Evolutionary conservation across 2,113 vertebrate species (phyloP).

Genomic region (Oreocharis arfaki): DNA sequence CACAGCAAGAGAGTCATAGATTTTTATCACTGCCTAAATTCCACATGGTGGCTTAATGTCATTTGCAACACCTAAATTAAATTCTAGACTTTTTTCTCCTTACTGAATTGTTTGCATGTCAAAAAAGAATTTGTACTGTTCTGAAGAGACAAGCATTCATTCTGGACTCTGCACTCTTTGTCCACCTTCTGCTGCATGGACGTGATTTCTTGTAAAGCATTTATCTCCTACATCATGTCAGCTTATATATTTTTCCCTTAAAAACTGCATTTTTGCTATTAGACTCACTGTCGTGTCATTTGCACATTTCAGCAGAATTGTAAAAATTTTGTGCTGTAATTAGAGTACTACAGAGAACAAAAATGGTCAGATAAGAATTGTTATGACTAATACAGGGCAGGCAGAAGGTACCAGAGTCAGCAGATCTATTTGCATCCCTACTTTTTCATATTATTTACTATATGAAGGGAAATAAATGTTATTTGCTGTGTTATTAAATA

Average conservation of each 20-base stretch:
- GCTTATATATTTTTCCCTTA: neutral
- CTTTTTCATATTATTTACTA: neutral
- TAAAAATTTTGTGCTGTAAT: neutral
- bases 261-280: neutral
- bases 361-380: neutral
- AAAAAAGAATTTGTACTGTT: slow-evolving; percentile 26
- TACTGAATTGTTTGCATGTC: slow-evolving; percentile 8
- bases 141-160: neutral
- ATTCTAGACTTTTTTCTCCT: slow-evolving; percentile 16
- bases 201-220: neutral
- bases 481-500: neutral
- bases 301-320: neutral
- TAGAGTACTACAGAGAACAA: neutral
- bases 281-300: neutral
- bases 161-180: neutral
- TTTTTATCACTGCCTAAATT: slow-evolving; percentile 17
- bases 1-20: neutral
- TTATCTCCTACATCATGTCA: neutral
- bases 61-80: slow-evolving; percentile 64
- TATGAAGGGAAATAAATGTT: neutral
- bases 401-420: neutral
- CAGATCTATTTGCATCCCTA: neutral
- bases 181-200: neutral
- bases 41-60: slow-evolving; percentile 55
- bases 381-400: neutral